Conservation (phyloP, 2,113 vertebrate genomes). For the Myotis brandtii region DNA sequence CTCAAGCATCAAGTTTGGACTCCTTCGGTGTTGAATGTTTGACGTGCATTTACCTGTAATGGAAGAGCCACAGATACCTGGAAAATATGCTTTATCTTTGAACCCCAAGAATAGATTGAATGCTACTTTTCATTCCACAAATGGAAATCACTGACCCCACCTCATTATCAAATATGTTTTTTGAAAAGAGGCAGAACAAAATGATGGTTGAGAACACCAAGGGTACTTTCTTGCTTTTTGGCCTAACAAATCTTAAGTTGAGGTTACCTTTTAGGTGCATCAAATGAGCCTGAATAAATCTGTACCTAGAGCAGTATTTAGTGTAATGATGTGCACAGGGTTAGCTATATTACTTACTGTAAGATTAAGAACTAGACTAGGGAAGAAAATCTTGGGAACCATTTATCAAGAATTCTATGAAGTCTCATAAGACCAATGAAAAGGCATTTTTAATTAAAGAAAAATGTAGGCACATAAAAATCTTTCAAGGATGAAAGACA, state of each 20-base stretch:
- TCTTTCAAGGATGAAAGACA: conserved; percentile 45
- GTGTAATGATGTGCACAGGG: neutral
- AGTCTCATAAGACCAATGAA: conserved; percentile 4
- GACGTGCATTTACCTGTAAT: conserved; percentile 51
- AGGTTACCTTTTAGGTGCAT: neutral
- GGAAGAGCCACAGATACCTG: conserved; percentile 53
- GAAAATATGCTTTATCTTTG: neutral
- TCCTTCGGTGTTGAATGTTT: neutral
- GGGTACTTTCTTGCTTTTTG: neutral
- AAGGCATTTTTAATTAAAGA: conserved; percentile 51
- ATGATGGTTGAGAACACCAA: neutral
- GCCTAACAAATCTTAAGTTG: neutral
- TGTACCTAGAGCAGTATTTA: neutral
- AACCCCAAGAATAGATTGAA: neutral
- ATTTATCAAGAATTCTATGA: conserved; percentile 3
- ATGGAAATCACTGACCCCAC: conserved; percentile 24
- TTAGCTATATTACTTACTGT: neutral
- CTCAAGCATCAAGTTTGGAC: neutral
- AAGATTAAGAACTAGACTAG: neutral
- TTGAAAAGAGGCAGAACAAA: conserved; percentile 1
- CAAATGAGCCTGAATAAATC: neutral
- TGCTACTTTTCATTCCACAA: conserved; percentile 10
- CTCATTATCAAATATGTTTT: conserved; percentile 16
- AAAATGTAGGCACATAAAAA: conserved; percentile 58
- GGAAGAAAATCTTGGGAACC: neutral